phyloP scores from a whole-genome alignment of 2,113 vertebrate species.

The Mellivora capensis region DNA sequence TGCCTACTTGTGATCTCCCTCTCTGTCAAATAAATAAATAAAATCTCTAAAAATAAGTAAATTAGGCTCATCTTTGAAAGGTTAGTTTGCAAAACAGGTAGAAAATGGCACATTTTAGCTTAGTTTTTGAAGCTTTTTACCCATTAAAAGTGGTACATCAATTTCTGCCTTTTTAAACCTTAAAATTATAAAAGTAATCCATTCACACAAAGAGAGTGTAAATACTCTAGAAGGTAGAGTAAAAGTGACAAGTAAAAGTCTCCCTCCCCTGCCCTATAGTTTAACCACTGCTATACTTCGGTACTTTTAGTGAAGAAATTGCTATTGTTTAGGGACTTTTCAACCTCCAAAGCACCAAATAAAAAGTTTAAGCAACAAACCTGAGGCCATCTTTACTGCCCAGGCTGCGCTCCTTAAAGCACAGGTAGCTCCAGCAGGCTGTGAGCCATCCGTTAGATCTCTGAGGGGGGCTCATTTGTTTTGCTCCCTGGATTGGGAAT shows the following conservation, averaged over 20 bases:
- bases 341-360: neutral
- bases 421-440: neutral
- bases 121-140: neutral
- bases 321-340: neutral
- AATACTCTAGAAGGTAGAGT: neutral
- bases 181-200: conserved; percentile 30
- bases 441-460: neutral
- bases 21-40: too few species aligned
- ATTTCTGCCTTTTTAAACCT: neutral
- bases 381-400: neutral
- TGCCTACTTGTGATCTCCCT: too few species aligned
- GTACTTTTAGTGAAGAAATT: neutral
- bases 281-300: neutral
- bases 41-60: too few species aligned
- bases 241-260: neutral
- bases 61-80: neutral
- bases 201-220: neutral
- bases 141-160: neutral
- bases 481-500: neutral
- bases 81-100: neutral
- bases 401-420: neutral
- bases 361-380: conserved; percentile 1
- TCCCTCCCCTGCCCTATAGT: neutral
- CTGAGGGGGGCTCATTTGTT: neutral
- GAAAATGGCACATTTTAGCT: neutral